These are phyloP conservation scores for Stegophylla sp. DNA, from an alignment of 2,888 invertebrate genomes.

Conservation along the genomic window DNA sequence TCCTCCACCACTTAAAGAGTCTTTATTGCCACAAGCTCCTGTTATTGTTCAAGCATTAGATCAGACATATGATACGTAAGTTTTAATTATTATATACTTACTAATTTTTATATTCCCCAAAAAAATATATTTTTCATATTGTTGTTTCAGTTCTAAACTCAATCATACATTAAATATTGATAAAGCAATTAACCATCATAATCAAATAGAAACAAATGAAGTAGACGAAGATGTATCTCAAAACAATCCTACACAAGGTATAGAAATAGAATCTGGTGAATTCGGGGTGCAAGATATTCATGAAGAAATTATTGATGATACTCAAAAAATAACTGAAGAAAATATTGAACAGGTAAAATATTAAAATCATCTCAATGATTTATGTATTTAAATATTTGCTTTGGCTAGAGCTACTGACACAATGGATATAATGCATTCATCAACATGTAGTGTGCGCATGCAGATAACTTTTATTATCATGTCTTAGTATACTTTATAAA, in stretches of 20 bases:
- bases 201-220: slow-evolving; percentile 43
- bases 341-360: slow-evolving; percentile 35
- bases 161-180: slow-evolving; percentile 53
- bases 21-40: slow-evolving; percentile 70
- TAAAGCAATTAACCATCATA: slow-evolving; percentile 44
- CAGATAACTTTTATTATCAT: too few relatives aligned
- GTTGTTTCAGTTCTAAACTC: slow-evolving; percentile 31
- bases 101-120: not conserved
- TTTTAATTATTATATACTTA: slow-evolving; percentile 5
- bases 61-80: slow-evolving; percentile 59
- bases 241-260: slow-evolving; percentile 53
- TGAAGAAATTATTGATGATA: slow-evolving; percentile 56
- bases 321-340: slow-evolving; percentile 36
- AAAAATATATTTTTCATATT: slow-evolving; percentile 5
- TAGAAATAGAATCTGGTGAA: slow-evolving; percentile 54
- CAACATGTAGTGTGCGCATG: too few relatives aligned
- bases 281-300: slow-evolving; percentile 52
- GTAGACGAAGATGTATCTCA: slow-evolving; percentile 54
- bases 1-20: slow-evolving; percentile 66
- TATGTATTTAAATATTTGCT: too few relatives aligned
- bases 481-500: too few relatives aligned
- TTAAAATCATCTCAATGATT: not conserved
- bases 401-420: too few relatives aligned
- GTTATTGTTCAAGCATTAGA: slow-evolving; percentile 69
- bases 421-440: too few relatives aligned